Evolutionary conservation across 2,888 invertebrate species (phyloP), one percentile per base, ranked within the genome.

Genomic region (Catocala fraxini): DNA sequence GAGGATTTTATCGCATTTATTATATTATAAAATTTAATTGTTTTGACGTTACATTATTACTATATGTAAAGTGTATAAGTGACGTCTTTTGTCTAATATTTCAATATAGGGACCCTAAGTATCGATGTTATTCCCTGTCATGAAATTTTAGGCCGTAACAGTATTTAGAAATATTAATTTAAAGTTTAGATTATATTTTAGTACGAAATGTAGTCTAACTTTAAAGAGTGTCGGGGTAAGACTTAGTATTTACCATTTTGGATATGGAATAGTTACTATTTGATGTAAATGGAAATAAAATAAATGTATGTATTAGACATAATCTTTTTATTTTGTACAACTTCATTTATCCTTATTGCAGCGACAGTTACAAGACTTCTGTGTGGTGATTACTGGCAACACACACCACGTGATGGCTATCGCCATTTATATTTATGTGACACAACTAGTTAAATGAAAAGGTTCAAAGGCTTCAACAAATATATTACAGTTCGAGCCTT

Each of bases 211-310:
- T 47, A 51, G 54, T 67, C 59, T 77, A 63, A 59, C 43, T 70
- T 77, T 65, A 51, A 69, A 65, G 45, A 56, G 15, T 65, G 55
- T 75, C 53, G 65, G 59, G 60, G 56, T 70, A 76, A 79, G 74
- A 71, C 66, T 65, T 86, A 86, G 84, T 81, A 80, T 86, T 82
- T 86, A 87, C 83, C 83, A 79, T 77, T 86, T 86, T 85, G 77
- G 75, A 87, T 89, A 89, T 84, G 75, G 80, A 71, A 85, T 88
- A 89, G 85, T 87, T 88, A 89, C 85, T 89, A 89, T 80, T 91
- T 82, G 84, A 87, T 91, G 90, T 92, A 91, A 87, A 91, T 87
- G 81, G 77, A 77, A 85, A 83, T 90, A 88, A 86, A 86, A 86
- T 92, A 90, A 90, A 90, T 86, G 88, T 90, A 87, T 86, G 88